phyloP scores from a whole-genome alignment of 2,797 vertebrate species.

The Epinephelus coioides region DNA sequence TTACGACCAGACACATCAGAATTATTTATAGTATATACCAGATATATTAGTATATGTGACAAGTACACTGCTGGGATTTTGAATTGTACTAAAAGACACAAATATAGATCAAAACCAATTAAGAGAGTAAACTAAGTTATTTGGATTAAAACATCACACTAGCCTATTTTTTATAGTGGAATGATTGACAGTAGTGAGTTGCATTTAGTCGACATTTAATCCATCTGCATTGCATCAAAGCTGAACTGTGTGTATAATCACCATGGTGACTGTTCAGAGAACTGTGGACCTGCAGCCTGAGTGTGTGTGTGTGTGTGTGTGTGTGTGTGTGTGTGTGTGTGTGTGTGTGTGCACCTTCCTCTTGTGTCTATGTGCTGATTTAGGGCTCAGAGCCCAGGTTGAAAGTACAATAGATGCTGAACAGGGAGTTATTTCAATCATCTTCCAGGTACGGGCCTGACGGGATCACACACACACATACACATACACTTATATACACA shows the following conservation, averaged over 20 bases:
- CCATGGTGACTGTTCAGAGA: constrained; percentile 57
- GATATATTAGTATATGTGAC: too few species aligned
- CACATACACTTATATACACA: neutral
- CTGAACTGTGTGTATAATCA: constrained; percentile 45
- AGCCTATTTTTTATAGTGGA: neutral
- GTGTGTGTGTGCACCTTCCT: constrained; percentile 34
- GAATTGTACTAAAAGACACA: neutral
- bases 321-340: constrained; percentile 46
- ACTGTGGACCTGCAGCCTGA: constrained; percentile 47
- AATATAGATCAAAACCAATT: too few species aligned
- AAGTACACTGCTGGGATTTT: neutral
- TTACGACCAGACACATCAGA: too few species aligned
- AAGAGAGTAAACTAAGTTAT: neutral
- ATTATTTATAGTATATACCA: too few species aligned
- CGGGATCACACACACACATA: constrained; percentile 30
- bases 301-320: constrained; percentile 10
- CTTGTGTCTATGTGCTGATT: constrained; percentile 38
- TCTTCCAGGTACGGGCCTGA: constrained; percentile 42
- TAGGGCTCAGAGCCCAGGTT: constrained; percentile 50
- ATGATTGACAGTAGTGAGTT: constrained; percentile 21
- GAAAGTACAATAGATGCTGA: constrained; percentile 57
- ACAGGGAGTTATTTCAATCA: constrained; percentile 55
- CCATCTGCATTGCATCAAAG: constrained; percentile 56
- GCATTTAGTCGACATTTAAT: constrained; percentile 45
- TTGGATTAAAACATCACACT: neutral